Percentiles rank a stretch among this genome's conserved stretches.
These are phyloP conservation scores for Leucophenga varia DNA, from an alignment of 1,140 invertebrate species.

Conservation along the genomic window DNA sequence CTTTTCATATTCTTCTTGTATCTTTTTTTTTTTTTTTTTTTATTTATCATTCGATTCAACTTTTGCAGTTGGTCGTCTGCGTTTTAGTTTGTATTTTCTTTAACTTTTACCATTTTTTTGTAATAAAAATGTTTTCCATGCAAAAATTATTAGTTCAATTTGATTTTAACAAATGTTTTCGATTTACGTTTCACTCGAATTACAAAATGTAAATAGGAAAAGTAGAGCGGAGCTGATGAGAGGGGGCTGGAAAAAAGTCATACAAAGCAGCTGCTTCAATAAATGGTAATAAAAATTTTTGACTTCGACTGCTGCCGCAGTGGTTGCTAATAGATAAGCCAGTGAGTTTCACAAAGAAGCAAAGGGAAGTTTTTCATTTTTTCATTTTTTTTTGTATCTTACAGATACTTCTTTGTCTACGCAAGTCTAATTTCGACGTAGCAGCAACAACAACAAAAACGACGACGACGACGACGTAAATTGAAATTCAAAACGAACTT, in stretches of 20 bases:
- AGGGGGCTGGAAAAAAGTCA: too few relatives aligned
- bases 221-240: too few relatives aligned
- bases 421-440: too few relatives aligned
- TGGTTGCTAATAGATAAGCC: too few relatives aligned
- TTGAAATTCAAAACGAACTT: conserved; percentile 54
- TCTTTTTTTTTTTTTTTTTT: too few relatives aligned
- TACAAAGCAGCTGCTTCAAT: conserved; percentile 28
- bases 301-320: too few relatives aligned
- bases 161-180: background rate
- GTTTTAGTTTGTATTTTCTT: too few relatives aligned
- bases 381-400: conserved; percentile 39
- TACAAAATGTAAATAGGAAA: background rate
- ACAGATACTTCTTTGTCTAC: conserved; percentile 29
- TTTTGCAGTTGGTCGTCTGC: conserved; percentile 38
- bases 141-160: background rate
- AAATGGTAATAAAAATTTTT: too few relatives aligned
- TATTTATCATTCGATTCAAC: background rate
- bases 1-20: too few relatives aligned
- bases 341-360: too few relatives aligned
- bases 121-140: conserved; percentile 2
- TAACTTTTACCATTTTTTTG: conserved; percentile 4
- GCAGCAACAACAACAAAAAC: too few relatives aligned
- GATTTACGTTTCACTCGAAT: background rate
- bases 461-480: conserved; percentile 35
- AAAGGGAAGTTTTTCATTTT: too few relatives aligned